Base-by-base conservation (phyloP, 2,888 invertebrate species). In the Unio pictorum region DNA sequence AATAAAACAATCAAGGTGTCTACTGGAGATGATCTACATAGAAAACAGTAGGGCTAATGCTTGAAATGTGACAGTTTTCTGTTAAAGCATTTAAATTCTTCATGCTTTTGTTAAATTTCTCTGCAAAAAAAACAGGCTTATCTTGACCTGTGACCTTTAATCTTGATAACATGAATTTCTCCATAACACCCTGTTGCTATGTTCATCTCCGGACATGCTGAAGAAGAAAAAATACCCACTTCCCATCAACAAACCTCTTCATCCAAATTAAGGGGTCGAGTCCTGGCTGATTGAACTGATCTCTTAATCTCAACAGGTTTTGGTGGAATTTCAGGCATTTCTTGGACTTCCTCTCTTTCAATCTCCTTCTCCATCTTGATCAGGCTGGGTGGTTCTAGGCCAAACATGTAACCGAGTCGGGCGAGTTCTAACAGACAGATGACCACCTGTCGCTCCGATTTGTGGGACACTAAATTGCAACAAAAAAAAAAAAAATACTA, bases 311-410 rank as follows among this genome's bases (percentile, higher is more conserved):
- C 64, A 2, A 45, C 45, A 15, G 72, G 72, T 55, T 65, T 68
- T 59, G 70, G 75, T n/a, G 72, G 66, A 55, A 73, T 68, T 23
- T 65, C 67, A 34, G 72, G 65, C n/a, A 26, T 55, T 23, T 66
- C 67, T 20, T 67, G 73, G 55, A 74, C 71, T 88, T 95, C 94
- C 88, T 95, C 94, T 78, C 93, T 92, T n/a, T 95, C 95, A 71
- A 96, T 95, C 91, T 96, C 95, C 85, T 94, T 94, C 91, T 96
- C 96, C 81, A 96, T 92, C 88, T 94, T 94, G 71, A 96, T 95
- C 72, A 96, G 91, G 45, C 93, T 93, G 0, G 96, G 95, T 1
- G 96, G 95, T 89, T 96, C 96, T 79, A 96, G 91, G 61, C 94
- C 94, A 90, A 93, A 95, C 86, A 93, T 92, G 62, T 83, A 81